Conservation (phyloP, 2,797 vertebrate genomes). For the Eurystomus glaucurus region DNA sequence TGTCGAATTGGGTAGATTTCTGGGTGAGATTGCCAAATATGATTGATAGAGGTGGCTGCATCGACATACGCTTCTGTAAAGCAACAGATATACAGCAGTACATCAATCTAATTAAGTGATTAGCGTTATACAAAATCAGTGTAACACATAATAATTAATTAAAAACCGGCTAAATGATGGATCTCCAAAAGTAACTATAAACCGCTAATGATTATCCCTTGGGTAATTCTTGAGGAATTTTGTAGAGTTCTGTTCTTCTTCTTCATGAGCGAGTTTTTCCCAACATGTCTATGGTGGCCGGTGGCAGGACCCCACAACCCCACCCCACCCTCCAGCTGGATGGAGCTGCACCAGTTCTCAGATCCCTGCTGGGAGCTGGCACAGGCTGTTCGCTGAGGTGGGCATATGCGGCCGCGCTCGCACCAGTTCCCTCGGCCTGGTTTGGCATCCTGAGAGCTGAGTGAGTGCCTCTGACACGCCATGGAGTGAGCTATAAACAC, state of each 20-base stretch:
- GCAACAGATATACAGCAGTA: neutral
- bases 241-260: neutral
- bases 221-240: neutral
- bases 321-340: neutral
- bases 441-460: neutral
- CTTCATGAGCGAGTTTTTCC: neutral
- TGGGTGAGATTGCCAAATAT: neutral
- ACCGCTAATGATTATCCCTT: neutral
- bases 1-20: neutral
- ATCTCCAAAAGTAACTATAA: neutral
- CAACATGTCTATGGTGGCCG: rapidly evolving
- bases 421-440: neutral
- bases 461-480: neutral
- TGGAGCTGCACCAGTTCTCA: neutral
- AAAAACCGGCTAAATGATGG: neutral
- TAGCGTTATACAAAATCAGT: neutral
- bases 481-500: neutral
- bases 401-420: rapidly evolving
- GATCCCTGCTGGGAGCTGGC: slow-evolving; percentile 15
- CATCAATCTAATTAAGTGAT: slow-evolving; percentile 8
- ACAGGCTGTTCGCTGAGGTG: neutral
- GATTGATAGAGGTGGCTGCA: neutral
- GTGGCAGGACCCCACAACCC: neutral
- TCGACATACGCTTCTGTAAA: neutral
- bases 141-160: neutral